Evolutionary conservation across 1,140 invertebrate species (phyloP).

Genomic region (Euwallacea similis): DNA sequence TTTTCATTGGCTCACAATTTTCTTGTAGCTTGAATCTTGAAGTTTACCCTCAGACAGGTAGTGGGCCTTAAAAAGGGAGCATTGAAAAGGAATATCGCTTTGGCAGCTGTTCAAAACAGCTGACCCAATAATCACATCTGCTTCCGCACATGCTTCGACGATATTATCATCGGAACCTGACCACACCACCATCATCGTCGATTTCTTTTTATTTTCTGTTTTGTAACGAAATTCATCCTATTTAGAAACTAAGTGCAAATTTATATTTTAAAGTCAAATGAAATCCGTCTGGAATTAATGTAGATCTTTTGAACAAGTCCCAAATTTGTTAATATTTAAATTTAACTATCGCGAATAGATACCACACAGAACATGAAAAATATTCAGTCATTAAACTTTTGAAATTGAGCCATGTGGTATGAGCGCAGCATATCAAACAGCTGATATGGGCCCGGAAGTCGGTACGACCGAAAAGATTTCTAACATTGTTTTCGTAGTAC

Average conservation of each 20-base stretch:
- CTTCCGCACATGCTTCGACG: constrained; percentile 16
- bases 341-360: too few species aligned
- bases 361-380: too few species aligned
- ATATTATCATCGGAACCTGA: constrained; percentile 11
- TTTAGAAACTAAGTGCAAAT: too few species aligned
- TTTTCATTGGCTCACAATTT: too few species aligned
- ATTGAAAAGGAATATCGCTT: constrained; percentile 2
- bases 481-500: constrained; percentile 2
- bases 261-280: too few species aligned
- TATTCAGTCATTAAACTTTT: constrained; percentile 1
- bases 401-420: not conserved
- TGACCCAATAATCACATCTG: constrained; percentile 15
- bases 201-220: constrained; percentile 9
- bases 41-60: not conserved
- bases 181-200: constrained; percentile 6
- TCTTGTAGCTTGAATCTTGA: too few species aligned
- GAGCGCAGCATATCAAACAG: not conserved
- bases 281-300: too few species aligned
- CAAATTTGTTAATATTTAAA: too few species aligned
- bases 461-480: not conserved
- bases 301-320: too few species aligned
- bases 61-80: constrained; percentile 5
- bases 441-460: not conserved
- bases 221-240: not conserved
- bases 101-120: constrained; percentile 14